A percentile compares a stretch with the other conserved stretches of the same genome.
Evolutionary conservation across 2,888 invertebrate species (phyloP).

Genomic region (Clistopyga incitator): DNA sequence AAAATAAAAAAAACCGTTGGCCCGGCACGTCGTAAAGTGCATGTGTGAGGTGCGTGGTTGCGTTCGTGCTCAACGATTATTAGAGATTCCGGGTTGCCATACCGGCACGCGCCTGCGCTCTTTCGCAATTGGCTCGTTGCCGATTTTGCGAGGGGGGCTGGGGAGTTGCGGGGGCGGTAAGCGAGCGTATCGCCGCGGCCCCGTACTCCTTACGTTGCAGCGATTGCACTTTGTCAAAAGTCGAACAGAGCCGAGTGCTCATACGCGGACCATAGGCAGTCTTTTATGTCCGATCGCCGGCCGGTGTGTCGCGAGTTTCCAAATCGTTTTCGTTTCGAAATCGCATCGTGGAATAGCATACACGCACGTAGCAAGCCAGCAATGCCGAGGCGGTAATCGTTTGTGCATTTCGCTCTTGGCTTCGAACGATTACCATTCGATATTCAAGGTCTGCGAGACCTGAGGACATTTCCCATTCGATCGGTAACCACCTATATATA

Average conservation of each 20-base stretch:
- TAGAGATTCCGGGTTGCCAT: conserved; percentile 66
- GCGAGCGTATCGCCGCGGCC: conserved; percentile 1
- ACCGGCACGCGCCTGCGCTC: conserved; percentile 57
- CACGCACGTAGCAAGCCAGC: neutral
- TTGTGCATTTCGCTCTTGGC: conserved; percentile 33
- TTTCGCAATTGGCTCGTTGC: conserved; percentile 67
- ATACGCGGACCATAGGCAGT: neutral
- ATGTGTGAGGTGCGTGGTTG: conserved; percentile 36
- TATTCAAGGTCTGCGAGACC: conserved; percentile 34
- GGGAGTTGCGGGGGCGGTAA: neutral
- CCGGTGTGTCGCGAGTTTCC: conserved; percentile 20
- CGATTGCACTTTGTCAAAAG: conserved; percentile 62
- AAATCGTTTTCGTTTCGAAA: conserved; percentile 33
- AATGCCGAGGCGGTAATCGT: conserved; percentile 15
- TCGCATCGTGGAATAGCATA: neutral
- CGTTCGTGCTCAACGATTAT: conserved; percentile 56
- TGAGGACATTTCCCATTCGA: conserved; percentile 15
- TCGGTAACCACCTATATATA: neutral
- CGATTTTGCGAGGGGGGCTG: neutral
- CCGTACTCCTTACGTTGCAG: conserved; percentile 46
- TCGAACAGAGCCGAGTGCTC: conserved; percentile 30
- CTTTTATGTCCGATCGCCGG: conserved; percentile 22
- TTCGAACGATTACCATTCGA: conserved; percentile 23
- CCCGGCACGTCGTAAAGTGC: neutral
- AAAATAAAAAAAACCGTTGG: neutral